Base-by-base conservation (phyloP, 2,797 vertebrate genomes). In the Mormyrus proboscirostris region DNA sequence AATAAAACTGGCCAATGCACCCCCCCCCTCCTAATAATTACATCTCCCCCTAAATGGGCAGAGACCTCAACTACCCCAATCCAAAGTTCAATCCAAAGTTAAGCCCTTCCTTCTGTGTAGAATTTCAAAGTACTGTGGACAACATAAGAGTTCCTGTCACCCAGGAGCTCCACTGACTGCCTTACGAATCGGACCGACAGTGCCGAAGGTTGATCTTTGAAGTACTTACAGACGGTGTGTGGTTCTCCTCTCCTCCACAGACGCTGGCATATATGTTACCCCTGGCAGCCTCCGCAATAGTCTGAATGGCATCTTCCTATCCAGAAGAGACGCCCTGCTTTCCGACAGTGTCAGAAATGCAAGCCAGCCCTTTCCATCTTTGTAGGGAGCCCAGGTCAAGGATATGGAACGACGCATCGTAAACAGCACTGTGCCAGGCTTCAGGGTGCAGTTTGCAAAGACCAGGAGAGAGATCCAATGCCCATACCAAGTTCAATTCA, bases 231-330 rank as follows among this genome's bases (percentile, higher is more conserved):
- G 57, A 55, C 89, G 87, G 33, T 93, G 88, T 7, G 92, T 88
- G 25, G 90, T 88, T 51, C 91, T 92, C 41, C 89, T 91, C 38
- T 92, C 91, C 22, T 91, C 89, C 1, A 62, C 65, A 4, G 92
- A 92, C 5, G 93, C 92, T 6, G 92, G 91, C 33, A 94, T 41
- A 44, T 92, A 94, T 8, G 62, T 59, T 5, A 91, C 88, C 6
- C 91, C 90, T 10, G 84, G 73, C 10, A 92, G 55, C 79, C 82
- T 92, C 85, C 90, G 92, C 49, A 93, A 62, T 55, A 91, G 89
- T 22, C 92, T 90, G 50, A 93, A 92, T 1, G 91, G 92, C 29
- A 89, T 88, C 83, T 90, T 93, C 90, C 92, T 93, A 89, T 94
- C 93, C 76, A 93, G 84, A 6, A 93, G 8, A 0, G 90, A 90